These are phyloP conservation scores for Mus musculus DNA, from an alignment of 2,113 vertebrate genomes.

Conservation along the genomic window GRCm39 chr16:24978501-24979000, in stretches of 20 bases:
- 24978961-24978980: background rate
- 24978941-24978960: background rate
- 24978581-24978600: background rate
- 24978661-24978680: background rate
- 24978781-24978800: background rate
- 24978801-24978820: background rate
- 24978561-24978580: background rate
- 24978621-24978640: no score
- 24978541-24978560: background rate
- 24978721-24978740: background rate
- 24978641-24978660: no score
- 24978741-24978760: no score
- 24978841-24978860: background rate
- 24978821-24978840: background rate
- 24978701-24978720: background rate
- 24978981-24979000: background rate
- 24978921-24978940: background rate
- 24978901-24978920: background rate
- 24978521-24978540: constrained; percentile 40
- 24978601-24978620: no score
- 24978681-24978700: background rate
- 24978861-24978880: background rate
- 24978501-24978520: background rate
- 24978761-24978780: background rate
- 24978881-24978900: background rate